Evolutionary conservation across 2,888 invertebrate species (phyloP).

Genomic region (Ecliptopera silaceata): DNA sequence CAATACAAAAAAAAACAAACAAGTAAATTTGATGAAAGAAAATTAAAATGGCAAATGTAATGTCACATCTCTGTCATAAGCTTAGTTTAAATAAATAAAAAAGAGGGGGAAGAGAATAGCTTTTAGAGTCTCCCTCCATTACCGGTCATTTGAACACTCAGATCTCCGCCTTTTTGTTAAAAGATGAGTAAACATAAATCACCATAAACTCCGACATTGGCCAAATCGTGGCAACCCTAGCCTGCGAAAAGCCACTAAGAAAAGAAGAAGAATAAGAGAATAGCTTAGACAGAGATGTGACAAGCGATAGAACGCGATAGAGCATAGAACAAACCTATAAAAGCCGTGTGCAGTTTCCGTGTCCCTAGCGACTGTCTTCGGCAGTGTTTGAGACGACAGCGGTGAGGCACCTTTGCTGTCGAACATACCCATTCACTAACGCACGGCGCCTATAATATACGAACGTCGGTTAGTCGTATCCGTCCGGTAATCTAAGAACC

Average conservation of each 20-base stretch:
- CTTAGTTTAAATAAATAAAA: not conserved
- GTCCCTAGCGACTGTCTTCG: conserved; percentile 51
- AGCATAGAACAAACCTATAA: conserved; percentile 71
- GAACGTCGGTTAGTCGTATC: too few relatives aligned
- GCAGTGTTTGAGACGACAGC: conserved; percentile 67
- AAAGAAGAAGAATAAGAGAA: too few relatives aligned
- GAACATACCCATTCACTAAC: conserved; percentile 47
- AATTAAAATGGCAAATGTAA: conserved; percentile 15
- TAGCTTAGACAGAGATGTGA: conserved; percentile 35
- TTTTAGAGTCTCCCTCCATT: too few relatives aligned
- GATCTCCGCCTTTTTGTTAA: too few relatives aligned
- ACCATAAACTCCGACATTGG: too few relatives aligned
- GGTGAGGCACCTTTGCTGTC: conserved; percentile 73
- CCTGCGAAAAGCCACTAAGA: too few relatives aligned
- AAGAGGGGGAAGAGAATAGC: too few relatives aligned
- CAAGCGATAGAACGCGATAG: conserved; percentile 41
- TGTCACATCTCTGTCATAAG: conserved; percentile 13
- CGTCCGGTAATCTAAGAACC: too few relatives aligned
- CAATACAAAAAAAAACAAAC: not conserved
- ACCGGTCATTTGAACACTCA: too few relatives aligned
- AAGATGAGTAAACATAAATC: too few relatives aligned
- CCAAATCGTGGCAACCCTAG: too few relatives aligned
- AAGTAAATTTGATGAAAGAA: conserved; percentile 8
- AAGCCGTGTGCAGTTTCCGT: conserved; percentile 56
- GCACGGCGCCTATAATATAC: too few relatives aligned